A percentile compares a stretch with the other conserved stretches of the same genome.
phyloP scores from a whole-genome alignment of 2,113 vertebrate genomes.

The Mastomys natalensis region DNA sequence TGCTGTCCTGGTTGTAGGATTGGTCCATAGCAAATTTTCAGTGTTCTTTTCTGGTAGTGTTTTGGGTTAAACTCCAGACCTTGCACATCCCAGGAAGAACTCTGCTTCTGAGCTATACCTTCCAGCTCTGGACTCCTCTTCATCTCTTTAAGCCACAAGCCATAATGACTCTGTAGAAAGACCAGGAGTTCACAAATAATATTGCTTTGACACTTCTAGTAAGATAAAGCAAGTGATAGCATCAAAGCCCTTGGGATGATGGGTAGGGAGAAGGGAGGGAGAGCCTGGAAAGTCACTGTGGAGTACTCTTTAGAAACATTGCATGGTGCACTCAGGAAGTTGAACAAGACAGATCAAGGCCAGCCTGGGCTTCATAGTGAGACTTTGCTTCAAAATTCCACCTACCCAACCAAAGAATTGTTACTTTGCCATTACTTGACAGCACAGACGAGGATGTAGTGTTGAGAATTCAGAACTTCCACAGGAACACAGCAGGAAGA shows the following conservation, averaged over 20 bases:
- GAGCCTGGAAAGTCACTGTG: not conserved
- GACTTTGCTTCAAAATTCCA: not conserved
- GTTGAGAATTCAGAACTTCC: not conserved
- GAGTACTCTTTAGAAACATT: not conserved
- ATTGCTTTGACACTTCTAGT: not conserved
- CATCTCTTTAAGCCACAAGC: not conserved
- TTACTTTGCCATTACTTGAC: not conserved
- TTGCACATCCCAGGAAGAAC: not conserved
- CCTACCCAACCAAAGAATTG: not conserved
- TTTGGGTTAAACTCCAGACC: not conserved
- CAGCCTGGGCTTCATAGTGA: not conserved
- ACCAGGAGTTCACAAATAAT: not conserved
- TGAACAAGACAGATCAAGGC: not conserved
- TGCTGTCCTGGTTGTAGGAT: not conserved
- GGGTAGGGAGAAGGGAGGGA: not conserved
- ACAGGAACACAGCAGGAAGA: too few relatives aligned
- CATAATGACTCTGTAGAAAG: not conserved
- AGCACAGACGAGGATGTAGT: not conserved
- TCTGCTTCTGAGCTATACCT: not conserved
- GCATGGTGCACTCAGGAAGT: not conserved
- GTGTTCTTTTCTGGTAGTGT: not conserved
- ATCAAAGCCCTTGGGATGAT: not conserved
- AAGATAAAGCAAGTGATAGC: not conserved
- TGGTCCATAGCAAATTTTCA: not conserved
- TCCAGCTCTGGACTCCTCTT: not conserved